Conservation (phyloP, 1,140 invertebrate genomes). For the Zaprionus lachaisei region DNA sequence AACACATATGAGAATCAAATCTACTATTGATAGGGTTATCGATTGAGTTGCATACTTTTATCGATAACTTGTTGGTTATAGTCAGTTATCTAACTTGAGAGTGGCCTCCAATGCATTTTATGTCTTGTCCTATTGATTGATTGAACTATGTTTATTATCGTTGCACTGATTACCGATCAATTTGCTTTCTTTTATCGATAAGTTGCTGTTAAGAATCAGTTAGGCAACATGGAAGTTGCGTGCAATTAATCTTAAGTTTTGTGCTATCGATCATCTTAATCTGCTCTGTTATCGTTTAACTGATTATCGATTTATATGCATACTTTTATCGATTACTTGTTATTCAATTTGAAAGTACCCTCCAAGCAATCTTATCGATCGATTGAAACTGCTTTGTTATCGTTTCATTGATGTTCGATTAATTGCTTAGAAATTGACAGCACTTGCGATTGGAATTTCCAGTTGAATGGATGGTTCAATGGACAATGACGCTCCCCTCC, state of each 20-base stretch:
- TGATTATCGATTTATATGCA: background rate
- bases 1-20: too few relatives aligned
- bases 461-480: conserved; percentile 29
- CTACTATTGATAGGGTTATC: too few relatives aligned
- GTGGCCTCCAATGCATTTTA: background rate
- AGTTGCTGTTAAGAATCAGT: too few relatives aligned
- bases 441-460: conserved; percentile 14
- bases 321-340: background rate
- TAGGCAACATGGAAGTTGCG: background rate
- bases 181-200: background rate
- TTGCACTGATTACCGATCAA: background rate
- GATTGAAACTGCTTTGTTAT: background rate
- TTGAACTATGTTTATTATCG: background rate
- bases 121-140: too few relatives aligned
- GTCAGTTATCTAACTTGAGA: too few relatives aligned
- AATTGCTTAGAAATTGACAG: conserved; percentile 11
- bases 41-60: too few relatives aligned
- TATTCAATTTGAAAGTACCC: background rate
- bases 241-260: background rate
- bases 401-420: background rate
- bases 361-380: background rate
- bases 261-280: too few relatives aligned
- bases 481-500: conserved; percentile 24
- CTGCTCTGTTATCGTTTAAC: background rate
- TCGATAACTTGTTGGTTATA: too few relatives aligned